Conservation (phyloP, 2,797 vertebrate genomes). For the Lepidocolaptes lacrymiger region DNA sequence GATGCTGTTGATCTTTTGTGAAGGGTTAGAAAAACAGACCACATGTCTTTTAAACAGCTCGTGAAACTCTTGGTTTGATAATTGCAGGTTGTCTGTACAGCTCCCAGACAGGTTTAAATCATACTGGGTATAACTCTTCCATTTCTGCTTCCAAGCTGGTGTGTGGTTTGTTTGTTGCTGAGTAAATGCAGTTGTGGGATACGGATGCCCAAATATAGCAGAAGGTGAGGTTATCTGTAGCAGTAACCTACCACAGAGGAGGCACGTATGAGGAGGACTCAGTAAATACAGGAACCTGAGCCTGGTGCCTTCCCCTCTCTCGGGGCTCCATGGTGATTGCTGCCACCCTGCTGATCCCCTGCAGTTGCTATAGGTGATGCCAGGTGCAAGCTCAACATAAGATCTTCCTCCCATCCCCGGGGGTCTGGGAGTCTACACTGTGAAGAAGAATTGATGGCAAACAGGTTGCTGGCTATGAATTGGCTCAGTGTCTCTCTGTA, state of each 20-base stretch:
- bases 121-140: background rate
- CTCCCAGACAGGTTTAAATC: background rate
- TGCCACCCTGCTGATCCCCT: background rate
- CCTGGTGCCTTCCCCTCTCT: background rate
- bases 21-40: background rate
- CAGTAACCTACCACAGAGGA: background rate
- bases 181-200: background rate
- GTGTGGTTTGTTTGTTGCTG: background rate
- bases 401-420: background rate
- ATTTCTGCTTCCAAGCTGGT: background rate
- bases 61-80: background rate
- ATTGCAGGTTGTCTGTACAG: background rate
- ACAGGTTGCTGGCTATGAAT: background rate
- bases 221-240: background rate
- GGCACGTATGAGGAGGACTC: background rate
- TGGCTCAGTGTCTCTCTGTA: background rate
- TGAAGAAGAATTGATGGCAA: background rate
- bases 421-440: background rate
- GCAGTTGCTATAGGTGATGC: background rate
- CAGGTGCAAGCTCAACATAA: accelerated
- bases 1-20: background rate
- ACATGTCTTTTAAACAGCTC: background rate
- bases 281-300: background rate
- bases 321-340: background rate
- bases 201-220: background rate